phyloP scores from a whole-genome alignment of 2,113 vertebrate genomes.

The Hippocampus mohnikei region DNA sequence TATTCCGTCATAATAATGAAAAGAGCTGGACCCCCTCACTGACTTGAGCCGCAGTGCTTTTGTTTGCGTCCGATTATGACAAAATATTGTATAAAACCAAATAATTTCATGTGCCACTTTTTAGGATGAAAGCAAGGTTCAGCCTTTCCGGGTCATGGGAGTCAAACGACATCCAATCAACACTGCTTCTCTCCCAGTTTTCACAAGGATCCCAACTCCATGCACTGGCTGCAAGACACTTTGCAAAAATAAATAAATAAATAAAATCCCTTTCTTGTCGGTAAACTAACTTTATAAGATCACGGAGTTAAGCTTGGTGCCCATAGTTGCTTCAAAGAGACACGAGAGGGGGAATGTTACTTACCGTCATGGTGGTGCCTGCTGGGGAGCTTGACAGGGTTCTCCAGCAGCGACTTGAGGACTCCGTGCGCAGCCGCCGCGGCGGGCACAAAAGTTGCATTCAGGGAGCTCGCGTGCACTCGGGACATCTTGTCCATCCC shows the following conservation, averaged over 20 bases:
- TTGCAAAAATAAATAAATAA: too few species aligned
- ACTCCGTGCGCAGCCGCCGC: slow-evolving; percentile 80
- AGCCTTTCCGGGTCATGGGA: neutral
- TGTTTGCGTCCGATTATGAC: too few species aligned
- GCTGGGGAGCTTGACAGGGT: slow-evolving; percentile 83
- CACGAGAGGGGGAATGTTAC: too few species aligned
- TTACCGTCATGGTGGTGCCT: slow-evolving; percentile 78
- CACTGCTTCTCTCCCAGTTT: too few species aligned
- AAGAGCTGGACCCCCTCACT: too few species aligned
- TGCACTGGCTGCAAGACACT: too few species aligned
- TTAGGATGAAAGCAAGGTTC: neutral
- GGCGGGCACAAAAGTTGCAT: slow-evolving; percentile 79
- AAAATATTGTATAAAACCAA: too few species aligned
- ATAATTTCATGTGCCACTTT: too few species aligned
- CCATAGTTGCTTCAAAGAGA: neutral
- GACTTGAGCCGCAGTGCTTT: too few species aligned
- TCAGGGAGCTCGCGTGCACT: slow-evolving; percentile 66
- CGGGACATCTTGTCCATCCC: slow-evolving; percentile 81
- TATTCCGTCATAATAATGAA: too few species aligned
- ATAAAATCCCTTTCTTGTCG: too few species aligned
- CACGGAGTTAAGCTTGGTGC: neutral
- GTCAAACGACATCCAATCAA: neutral
- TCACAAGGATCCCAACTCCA: too few species aligned
- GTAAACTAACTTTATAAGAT: neutral
- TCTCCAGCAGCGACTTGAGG: slow-evolving; percentile 92